Evolutionary conservation across 2,888 invertebrate species (phyloP).

Genomic region (Keiferia lycopersicella): DNA sequence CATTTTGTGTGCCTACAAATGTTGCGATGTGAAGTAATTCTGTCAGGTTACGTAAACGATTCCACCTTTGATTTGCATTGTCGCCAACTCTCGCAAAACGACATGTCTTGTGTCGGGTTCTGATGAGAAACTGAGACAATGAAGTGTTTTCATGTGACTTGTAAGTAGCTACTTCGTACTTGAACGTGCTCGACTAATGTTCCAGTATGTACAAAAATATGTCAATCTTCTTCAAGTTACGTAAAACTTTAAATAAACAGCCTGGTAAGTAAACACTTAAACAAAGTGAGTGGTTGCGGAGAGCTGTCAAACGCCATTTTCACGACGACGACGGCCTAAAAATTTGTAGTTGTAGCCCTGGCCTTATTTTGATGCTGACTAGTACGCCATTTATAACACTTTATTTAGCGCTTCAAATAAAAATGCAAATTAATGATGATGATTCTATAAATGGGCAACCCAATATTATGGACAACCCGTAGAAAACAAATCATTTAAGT

Average conservation of each 20-base stretch:
- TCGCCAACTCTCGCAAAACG: conserved; percentile 13
- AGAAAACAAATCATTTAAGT: too few relatives aligned
- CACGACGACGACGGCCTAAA: conserved; percentile 2
- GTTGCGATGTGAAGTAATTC: conserved; percentile 25
- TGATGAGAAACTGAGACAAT: conserved; percentile 26
- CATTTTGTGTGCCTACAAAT: conserved; percentile 31
- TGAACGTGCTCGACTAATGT: conserved; percentile 8
- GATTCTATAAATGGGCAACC: too few relatives aligned
- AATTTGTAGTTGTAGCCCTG: not conserved
- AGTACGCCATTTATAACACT: too few relatives aligned
- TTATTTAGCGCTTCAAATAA: too few relatives aligned
- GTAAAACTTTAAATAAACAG: conserved; percentile 6
- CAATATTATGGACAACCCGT: too few relatives aligned
- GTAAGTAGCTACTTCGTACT: not conserved
- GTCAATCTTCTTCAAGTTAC: not conserved
- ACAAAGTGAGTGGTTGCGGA: conserved; percentile 11
- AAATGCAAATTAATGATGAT: too few relatives aligned
- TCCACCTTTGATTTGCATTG: conserved; percentile 25
- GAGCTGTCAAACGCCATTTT: conserved; percentile 14
- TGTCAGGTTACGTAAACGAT: conserved; percentile 28
- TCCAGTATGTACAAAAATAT: not conserved
- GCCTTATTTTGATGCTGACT: not conserved
- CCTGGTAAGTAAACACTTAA: not conserved
- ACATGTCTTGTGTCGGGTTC: conserved; percentile 6
- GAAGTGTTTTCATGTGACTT: conserved; percentile 21